Conservation (phyloP, 2,797 vertebrate genomes). For the Streptopelia turtur region DNA sequence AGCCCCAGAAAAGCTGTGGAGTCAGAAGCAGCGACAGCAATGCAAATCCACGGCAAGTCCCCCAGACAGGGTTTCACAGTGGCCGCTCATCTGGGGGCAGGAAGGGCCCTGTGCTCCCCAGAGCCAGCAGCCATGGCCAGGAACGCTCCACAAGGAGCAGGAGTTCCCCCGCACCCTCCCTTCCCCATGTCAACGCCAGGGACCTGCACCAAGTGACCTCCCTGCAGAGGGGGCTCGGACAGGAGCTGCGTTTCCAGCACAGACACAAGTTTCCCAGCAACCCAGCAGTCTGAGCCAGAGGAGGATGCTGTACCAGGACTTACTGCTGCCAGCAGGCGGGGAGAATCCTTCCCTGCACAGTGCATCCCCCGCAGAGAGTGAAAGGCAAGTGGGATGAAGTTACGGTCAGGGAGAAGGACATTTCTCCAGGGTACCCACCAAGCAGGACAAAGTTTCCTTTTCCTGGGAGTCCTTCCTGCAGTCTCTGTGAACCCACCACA, state of each 20-base stretch:
- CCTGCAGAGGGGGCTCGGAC: not conserved
- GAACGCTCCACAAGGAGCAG: not conserved
- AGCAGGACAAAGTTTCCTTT: not conserved
- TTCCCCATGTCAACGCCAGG: accelerated
- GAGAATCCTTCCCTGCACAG: not conserved
- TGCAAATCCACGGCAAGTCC: not conserved
- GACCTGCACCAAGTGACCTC: not conserved
- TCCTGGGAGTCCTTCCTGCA: not conserved
- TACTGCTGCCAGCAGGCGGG: accelerated
- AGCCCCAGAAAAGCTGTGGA: not conserved
- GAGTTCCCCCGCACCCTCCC: not conserved
- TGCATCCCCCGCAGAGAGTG: not conserved
- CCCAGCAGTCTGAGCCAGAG: not conserved
- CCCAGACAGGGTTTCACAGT: not conserved
- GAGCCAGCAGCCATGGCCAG: not conserved
- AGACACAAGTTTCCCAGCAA: not conserved
- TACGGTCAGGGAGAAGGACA: accelerated
- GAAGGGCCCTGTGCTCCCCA: not conserved
- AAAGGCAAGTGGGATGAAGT: not conserved
- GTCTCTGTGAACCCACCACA: not conserved
- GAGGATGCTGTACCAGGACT: not conserved
- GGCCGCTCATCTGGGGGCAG: not conserved
- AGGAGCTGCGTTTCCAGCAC: not conserved
- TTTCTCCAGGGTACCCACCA: not conserved
- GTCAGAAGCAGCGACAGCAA: not conserved